These are phyloP conservation scores for Strix aluco DNA, from an alignment of 2,113 vertebrate genomes.

Conservation along the genomic window DNA sequence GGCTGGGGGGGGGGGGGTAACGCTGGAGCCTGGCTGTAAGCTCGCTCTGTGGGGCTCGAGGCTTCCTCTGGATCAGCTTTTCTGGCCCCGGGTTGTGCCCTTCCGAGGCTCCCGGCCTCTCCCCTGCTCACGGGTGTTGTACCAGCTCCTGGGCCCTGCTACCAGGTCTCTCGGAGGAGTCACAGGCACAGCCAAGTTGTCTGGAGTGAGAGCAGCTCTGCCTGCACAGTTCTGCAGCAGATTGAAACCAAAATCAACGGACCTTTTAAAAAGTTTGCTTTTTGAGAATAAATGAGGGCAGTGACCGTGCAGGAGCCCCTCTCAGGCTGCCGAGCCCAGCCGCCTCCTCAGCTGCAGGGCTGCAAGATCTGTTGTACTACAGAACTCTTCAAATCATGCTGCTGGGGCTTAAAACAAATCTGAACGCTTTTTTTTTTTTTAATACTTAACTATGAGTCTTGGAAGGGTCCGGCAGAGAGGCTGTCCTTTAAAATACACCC, in stretches of 20 bases:
- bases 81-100: neutral
- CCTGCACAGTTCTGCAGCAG: accelerated
- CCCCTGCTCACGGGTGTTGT: accelerated
- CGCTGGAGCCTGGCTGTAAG: accelerated
- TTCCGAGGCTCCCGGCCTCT: neutral
- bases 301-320: neutral
- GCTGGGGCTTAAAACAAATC: neutral
- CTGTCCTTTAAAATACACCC: neutral
- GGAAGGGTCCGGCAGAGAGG: neutral
- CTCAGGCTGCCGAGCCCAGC: accelerated
- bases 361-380: accelerated
- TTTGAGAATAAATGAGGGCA: neutral
- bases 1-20: neutral
- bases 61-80: too few species aligned
- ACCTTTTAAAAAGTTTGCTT: neutral
- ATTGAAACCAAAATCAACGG: neutral
- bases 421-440: neutral
- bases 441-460: neutral
- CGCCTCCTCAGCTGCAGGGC: neutral
- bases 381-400: neutral
- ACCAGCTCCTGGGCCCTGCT: neutral
- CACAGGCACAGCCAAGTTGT: accelerated
- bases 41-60: neutral
- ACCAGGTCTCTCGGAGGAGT: accelerated
- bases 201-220: neutral